Evolutionary conservation across 2,113 vertebrate species (phyloP).

Genomic region (Melospiza melodia): DNA sequence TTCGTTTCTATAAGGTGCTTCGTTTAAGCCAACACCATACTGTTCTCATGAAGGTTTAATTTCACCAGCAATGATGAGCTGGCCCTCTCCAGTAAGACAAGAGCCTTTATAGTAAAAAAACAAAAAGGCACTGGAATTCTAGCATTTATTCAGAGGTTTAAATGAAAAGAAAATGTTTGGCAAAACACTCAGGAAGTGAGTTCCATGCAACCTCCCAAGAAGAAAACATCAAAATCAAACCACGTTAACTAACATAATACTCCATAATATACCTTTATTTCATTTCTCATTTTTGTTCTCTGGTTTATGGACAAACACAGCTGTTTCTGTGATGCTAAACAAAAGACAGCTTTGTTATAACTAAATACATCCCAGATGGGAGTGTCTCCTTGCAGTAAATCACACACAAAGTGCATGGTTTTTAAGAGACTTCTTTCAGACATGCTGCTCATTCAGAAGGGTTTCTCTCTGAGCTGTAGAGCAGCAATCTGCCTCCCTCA

Average conservation of each 20-base stretch:
- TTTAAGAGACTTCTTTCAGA: not conserved
- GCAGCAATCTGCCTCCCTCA: not conserved
- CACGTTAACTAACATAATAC: not conserved
- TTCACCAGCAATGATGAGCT: not conserved
- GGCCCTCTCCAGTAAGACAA: not conserved
- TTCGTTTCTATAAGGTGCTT: not conserved
- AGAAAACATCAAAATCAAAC: not conserved
- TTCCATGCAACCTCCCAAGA: not conserved
- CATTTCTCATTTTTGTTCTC: not conserved
- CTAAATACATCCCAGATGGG: slow-evolving; percentile 31
- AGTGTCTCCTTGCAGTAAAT: not conserved
- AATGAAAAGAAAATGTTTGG: not conserved
- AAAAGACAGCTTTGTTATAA: slow-evolving; percentile 38
- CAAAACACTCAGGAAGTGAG: not conserved
- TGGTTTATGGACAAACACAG: slow-evolving; percentile 22
- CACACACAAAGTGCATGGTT: not conserved
- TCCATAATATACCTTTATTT: not conserved
- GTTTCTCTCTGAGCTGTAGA: not conserved
- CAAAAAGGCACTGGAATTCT: not conserved
- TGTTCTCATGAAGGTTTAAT: not conserved
- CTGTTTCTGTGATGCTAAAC: slow-evolving; percentile 14
- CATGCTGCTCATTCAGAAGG: not conserved
- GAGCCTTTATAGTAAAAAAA: not conserved
- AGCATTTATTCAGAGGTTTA: not conserved
- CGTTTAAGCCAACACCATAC: not conserved